Percentiles rank a stretch among this genome's conserved stretches.
These are phyloP conservation scores for Pungitius pungitius DNA, from an alignment of 2,113 vertebrate species.

Conservation along the genomic window DNA sequence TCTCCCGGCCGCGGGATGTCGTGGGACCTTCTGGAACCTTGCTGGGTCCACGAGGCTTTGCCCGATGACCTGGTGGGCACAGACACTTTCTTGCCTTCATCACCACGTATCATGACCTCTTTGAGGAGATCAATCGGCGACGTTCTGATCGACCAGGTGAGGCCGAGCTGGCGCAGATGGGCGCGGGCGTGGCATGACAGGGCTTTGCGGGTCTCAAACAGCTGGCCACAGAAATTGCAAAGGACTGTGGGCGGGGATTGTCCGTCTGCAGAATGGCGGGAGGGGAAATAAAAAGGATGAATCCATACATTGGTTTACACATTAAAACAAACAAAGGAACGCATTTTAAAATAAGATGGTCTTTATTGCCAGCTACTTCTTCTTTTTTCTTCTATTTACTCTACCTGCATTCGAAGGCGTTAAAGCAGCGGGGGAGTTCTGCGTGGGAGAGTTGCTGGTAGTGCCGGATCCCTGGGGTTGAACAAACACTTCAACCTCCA, in stretches of 20 bases:
- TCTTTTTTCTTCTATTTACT: too few species aligned
- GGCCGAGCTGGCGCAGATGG: conserved; percentile 90
- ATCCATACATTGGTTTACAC: not conserved
- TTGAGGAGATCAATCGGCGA: conserved; percentile 90
- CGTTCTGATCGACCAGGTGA: conserved; percentile 88
- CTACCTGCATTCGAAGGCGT: conserved; percentile 56
- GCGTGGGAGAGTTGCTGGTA: conserved; percentile 5
- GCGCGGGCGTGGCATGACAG: conserved; percentile 92
- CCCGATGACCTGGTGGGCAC: conserved; percentile 34
- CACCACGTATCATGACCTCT: conserved; percentile 86
- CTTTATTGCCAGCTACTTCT: not conserved
- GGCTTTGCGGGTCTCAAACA: conserved; percentile 93
- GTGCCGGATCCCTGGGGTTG: conserved; percentile 6
- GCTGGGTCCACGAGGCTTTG: conserved; percentile 55
- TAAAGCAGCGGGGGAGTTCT: conserved; percentile 11
- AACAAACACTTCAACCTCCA: conserved; percentile 64
- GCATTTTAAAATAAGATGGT: not conserved
- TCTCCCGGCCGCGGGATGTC: conserved; percentile 41
- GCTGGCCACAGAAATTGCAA: conserved; percentile 91
- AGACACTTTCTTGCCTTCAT: conserved; percentile 76
- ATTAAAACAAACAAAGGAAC: not conserved
- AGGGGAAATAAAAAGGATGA: not conserved
- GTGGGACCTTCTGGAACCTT: conserved; percentile 52
- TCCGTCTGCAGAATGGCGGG: conserved; percentile 51
- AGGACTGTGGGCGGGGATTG: conserved; percentile 84